Percentiles rank a stretch among this genome's conserved stretches.
These are phyloP conservation scores for Capitella teleta DNA, from an alignment of 1,140 invertebrate genomes.

Conservation along the genomic window DNA sequence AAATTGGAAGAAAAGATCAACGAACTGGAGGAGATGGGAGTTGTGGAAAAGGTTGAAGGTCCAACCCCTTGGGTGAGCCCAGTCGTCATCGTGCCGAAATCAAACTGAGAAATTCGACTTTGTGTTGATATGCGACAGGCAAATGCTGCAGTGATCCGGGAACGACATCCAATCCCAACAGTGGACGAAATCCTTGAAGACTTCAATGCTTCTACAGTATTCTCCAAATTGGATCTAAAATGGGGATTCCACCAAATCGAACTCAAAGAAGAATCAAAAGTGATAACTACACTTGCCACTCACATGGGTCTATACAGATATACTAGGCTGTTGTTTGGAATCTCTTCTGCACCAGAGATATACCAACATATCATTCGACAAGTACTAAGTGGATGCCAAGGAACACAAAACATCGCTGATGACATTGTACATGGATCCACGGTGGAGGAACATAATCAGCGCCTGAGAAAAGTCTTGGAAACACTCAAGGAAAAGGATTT, in stretches of 20 bases:
- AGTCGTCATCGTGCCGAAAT: conserved; percentile 21
- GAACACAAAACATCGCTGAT: conserved; percentile 11
- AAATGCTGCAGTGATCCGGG: conserved; percentile 21
- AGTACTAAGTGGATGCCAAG: not conserved
- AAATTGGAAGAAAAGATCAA: conserved; percentile 15
- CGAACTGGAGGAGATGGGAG: conserved; percentile 16
- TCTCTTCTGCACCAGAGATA: conserved; percentile 12
- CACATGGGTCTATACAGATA: conserved; percentile 13
- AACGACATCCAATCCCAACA: conserved; percentile 25
- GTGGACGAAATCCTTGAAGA: conserved; percentile 19
- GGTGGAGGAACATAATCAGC: not conserved
- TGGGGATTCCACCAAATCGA: conserved; percentile 24
- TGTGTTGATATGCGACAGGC: conserved; percentile 26
- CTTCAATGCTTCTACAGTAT: conserved; percentile 19
- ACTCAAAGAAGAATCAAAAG: conserved; percentile 16
- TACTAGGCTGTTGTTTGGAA: conserved; percentile 15
- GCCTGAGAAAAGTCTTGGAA: not conserved
- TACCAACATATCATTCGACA: conserved; percentile 13
- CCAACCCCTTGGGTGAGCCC: conserved; percentile 23
- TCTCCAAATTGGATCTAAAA: conserved; percentile 23
- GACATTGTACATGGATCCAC: conserved; percentile 4
- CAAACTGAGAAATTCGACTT: conserved; percentile 19
- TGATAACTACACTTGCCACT: conserved; percentile 21
- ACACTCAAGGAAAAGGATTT: not conserved
- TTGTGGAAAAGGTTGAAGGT: conserved; percentile 19